Percentiles rank a stretch among this genome's conserved stretches.
Evolutionary conservation across 2,797 vertebrate genomes (phyloP).

Genomic region (Onychomys leucogaster): DNA sequence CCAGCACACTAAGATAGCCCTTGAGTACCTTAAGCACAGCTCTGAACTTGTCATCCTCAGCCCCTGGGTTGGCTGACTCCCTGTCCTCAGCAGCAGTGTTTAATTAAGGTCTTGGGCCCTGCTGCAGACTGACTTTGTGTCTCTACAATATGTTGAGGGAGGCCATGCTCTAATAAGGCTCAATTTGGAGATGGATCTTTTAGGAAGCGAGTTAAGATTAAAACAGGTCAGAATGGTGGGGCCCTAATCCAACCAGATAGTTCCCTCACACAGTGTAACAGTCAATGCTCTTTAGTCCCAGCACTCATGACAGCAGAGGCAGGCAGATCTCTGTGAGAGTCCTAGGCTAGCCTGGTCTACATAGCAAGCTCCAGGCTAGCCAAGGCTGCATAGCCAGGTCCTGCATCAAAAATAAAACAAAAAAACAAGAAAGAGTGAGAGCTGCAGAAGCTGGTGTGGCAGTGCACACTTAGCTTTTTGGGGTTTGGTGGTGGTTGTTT

Average conservation of each 20-base stretch:
- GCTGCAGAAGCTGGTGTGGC: too few relatives aligned
- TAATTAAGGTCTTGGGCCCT: neutral
- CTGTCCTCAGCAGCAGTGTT: neutral
- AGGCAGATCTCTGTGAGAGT: neutral
- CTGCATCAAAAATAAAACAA: neutral
- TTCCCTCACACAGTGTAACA: neutral
- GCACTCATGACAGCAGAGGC: neutral
- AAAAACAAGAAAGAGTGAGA: neutral
- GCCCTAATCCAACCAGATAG: neutral
- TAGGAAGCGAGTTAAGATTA: neutral
- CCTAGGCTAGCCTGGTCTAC: neutral
- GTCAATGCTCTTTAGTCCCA: neutral
- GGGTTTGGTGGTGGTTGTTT: neutral
- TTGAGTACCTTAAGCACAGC: neutral
- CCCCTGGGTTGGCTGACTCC: neutral
- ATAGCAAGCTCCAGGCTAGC: neutral
- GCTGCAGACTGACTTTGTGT: neutral
- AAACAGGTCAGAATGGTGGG: neutral
- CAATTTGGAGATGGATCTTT: neutral
- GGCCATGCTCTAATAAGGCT: neutral
- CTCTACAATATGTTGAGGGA: neutral
- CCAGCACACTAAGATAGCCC: neutral
- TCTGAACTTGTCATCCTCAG: neutral
- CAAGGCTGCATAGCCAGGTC: neutral
- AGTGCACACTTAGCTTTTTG: neutral